Evolutionary conservation across 1,140 invertebrate species (phyloP), one percentile per base, ranked within the genome.

Genomic region (Drosophila sp.): DNA sequence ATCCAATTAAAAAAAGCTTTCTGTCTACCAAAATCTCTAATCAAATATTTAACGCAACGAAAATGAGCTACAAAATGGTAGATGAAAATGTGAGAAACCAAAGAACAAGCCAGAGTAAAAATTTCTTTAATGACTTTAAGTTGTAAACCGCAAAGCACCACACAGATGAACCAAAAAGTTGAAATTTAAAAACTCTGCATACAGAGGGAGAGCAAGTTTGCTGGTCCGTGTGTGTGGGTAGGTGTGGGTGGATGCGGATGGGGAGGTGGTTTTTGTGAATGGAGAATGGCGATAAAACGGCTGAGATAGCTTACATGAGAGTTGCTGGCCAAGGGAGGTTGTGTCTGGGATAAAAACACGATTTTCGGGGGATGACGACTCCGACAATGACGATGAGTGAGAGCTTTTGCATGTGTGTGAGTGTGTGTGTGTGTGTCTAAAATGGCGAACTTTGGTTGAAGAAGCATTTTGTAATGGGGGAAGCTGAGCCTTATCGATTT

Each of bases 151-250:
- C 83, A 87, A 60, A 84, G 70, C 84, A 89, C 44, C 84, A 87
- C 82, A 64, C 83, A 87, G 79, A 86, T 86, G 82, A 79, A 82
- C 79, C 72, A 67, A 82, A 83, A 89, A 89, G 79, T 71, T 73
- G 55, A 79, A 89, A 83, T 80, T 89, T 84, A 68, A 87, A 77
- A 79, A 82, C 29, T 23, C 66, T 38, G 63, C 40, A 38, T 27
- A 61, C 17, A 27, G 11, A 10, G 10, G 38, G n/a, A 41, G 32
- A 58, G 35, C 1, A 32, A 38, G 35, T 38, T 11, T 10, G 35
- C 8, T 11, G 8, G 35, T 11, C n/a, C n/a, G 3, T 35, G 1
- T 35, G 33, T 4, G 33, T 35, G 33, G 2, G 33, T 35, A 47
- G 44, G 30, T 1, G 6, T 2, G 29, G 27, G 41, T 6, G 17